Conservation (phyloP, 1,140 invertebrate genomes). For the Macrocentrus cingulum region DNA sequence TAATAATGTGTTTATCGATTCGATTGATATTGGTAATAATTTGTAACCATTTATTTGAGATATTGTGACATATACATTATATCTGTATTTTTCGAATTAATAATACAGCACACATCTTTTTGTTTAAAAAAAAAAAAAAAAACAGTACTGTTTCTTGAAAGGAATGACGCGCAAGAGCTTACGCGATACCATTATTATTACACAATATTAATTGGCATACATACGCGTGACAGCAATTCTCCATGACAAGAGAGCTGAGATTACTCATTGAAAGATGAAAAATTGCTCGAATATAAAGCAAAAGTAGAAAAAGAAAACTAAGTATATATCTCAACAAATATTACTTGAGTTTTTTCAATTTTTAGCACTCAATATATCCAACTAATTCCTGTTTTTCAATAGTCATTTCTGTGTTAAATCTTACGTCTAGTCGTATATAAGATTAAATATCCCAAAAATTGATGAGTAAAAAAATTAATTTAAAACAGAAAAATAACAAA, state of each 20-base stretch:
- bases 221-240: slow-evolving; percentile 5
- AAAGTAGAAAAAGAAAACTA: background rate
- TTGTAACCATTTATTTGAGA: slow-evolving; percentile 6
- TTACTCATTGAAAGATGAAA: background rate
- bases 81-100: background rate
- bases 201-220: slow-evolving; percentile 4
- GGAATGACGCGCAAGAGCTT: slow-evolving; percentile 8
- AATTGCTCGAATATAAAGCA: background rate
- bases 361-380: no score
- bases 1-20: no score
- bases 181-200: background rate
- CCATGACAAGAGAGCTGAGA: background rate
- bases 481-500: no score
- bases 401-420: no score
- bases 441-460: no score
- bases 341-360: no score
- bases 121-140: background rate
- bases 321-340: no score
- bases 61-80: slow-evolving; percentile 9
- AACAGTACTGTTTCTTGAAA: slow-evolving; percentile 1
- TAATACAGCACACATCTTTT: slow-evolving; percentile 5
- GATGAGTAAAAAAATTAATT: no score
- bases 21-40: slow-evolving; percentile 12
- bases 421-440: no score
- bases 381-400: no score